phyloP scores from a whole-genome alignment of 2,888 invertebrate species.

The Clitarchus hookeri region DNA sequence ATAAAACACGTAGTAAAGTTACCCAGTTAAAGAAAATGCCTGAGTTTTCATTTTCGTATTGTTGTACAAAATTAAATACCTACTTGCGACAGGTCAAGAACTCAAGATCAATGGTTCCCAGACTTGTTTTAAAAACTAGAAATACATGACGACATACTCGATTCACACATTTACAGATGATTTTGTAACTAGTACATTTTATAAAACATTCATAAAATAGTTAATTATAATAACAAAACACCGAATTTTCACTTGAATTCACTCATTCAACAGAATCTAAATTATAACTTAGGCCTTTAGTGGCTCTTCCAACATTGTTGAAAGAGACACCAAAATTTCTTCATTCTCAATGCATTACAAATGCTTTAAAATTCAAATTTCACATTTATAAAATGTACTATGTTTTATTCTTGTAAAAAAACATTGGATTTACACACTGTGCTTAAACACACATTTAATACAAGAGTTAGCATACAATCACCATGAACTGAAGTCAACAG shows the following conservation, averaged over 20 bases:
- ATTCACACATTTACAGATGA: conserved; percentile 3
- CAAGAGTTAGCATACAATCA: conserved; percentile 2
- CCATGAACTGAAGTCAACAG: neutral
- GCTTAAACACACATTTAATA: neutral
- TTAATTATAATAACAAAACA: conserved; percentile 1
- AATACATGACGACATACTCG: neutral
- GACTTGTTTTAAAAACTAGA: neutral
- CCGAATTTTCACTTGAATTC: conserved; percentile 1
- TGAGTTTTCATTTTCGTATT: too few species aligned
- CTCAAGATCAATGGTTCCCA: neutral
- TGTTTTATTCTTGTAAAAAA: conserved; percentile 14
- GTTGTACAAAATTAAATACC: too few species aligned
- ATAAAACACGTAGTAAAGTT: too few species aligned
- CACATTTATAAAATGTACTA: conserved; percentile 14
- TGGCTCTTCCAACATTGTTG: conserved; percentile 14
- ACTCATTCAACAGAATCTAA: neutral
- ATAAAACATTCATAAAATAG: conserved; percentile 6
- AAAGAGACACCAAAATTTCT: conserved; percentile 14
- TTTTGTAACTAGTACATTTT: conserved; percentile 4
- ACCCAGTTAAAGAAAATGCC: too few species aligned
- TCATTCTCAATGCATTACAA: conserved; percentile 1
- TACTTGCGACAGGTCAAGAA: too few species aligned
- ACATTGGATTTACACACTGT: neutral
- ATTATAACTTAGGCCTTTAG: conserved; percentile 4
- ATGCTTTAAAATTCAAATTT: neutral